Evolutionary conservation across 1,140 invertebrate species (phyloP).

Genomic region (Drosophila tropicalis): DNA sequence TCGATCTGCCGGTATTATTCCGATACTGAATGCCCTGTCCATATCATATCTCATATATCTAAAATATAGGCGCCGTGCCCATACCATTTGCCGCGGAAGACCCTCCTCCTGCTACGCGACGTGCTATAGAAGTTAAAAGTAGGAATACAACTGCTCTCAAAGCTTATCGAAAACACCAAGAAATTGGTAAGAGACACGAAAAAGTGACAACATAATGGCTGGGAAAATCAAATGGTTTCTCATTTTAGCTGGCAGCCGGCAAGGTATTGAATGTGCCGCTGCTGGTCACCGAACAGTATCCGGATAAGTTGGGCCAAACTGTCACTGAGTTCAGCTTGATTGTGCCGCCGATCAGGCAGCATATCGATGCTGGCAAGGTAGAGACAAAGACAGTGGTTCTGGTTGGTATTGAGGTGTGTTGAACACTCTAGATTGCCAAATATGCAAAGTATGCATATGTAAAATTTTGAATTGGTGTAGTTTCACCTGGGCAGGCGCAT

Average conservation of each 20-base stretch:
- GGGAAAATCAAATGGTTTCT: conserved; percentile 23
- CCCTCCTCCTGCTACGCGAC: conserved; percentile 92
- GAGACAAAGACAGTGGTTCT: conserved; percentile 87
- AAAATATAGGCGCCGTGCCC: conserved; percentile 24
- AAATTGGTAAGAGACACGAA: conserved; percentile 87
- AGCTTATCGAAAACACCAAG: conserved; percentile 88
- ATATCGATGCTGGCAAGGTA: conserved; percentile 84
- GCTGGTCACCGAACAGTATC: conserved; percentile 92
- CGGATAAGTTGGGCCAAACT: conserved; percentile 90
- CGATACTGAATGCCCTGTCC: no score
- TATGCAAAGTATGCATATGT: not conserved
- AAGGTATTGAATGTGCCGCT: conserved; percentile 91
- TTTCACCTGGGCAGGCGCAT: conserved; percentile 86
- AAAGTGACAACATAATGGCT: conserved; percentile 46
- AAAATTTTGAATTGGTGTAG: not conserved
- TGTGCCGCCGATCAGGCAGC: conserved; percentile 87
- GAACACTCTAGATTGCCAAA: not conserved
- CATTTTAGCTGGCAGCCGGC: conserved; percentile 86
- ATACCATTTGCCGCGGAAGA: conserved; percentile 79
- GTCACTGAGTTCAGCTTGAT: conserved; percentile 94
- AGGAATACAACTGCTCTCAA: conserved; percentile 87
- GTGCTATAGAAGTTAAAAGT: conserved; percentile 92
- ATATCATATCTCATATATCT: no score
- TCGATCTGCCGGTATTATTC: no score
- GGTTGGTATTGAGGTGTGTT: conserved; percentile 91